phyloP scores from a whole-genome alignment of 2,113 vertebrate genomes.

The Eolophus roseicapilla region DNA sequence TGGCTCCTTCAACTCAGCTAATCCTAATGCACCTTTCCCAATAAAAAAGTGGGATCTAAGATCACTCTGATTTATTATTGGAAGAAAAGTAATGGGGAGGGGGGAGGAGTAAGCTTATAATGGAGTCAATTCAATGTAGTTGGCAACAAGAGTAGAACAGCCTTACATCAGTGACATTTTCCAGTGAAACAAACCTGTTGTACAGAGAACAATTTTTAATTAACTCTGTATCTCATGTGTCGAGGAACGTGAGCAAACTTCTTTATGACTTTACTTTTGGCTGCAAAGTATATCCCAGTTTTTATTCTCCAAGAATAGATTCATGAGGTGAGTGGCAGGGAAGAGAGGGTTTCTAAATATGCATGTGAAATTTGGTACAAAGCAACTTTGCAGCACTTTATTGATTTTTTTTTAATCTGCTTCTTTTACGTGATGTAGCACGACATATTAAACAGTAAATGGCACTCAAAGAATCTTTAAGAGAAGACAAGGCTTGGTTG shows the following conservation, averaged over 20 bases:
- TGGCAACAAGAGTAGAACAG: constrained; percentile 58
- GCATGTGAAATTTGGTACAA: constrained; percentile 57
- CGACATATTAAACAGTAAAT: background rate
- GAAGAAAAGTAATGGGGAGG: constrained; percentile 46
- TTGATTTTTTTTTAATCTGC: constrained; percentile 46
- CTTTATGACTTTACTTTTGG: constrained; percentile 69
- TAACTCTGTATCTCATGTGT: constrained; percentile 75
- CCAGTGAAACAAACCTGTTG: constrained; percentile 71
- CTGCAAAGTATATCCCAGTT: constrained; percentile 67
- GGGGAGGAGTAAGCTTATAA: constrained; percentile 46
- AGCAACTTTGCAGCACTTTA: constrained; percentile 46
- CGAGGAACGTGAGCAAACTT: constrained; percentile 75
- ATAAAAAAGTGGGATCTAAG: background rate
- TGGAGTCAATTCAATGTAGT: constrained; percentile 56
- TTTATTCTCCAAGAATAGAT: constrained; percentile 77
- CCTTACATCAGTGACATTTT: constrained; percentile 74
- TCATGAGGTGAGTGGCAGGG: constrained; percentile 63
- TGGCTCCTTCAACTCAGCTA: background rate
- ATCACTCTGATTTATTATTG: constrained; percentile 38
- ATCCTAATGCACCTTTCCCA: constrained; percentile 35
- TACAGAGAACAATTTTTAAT: constrained; percentile 77
- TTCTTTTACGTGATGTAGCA: background rate
- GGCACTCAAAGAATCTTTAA: background rate
- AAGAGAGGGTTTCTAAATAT: constrained; percentile 72
- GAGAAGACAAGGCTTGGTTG: background rate